Conservation (phyloP, 2,888 invertebrate species). For the Pachycephus smyrnensis region DNA sequence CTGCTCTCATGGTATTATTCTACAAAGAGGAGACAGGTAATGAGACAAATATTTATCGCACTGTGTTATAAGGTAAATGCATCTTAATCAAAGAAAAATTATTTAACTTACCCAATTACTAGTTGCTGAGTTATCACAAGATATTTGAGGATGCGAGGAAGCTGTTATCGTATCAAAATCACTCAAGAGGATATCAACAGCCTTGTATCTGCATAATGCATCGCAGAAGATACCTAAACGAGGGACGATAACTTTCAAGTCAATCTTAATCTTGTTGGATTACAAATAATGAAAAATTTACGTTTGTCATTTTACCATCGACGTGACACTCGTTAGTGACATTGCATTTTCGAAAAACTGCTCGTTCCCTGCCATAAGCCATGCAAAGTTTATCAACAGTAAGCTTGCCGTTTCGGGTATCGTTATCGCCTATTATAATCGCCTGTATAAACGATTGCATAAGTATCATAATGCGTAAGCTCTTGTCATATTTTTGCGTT, state of each 20-base stretch:
- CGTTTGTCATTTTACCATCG: conserved; percentile 50
- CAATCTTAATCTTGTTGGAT: background rate
- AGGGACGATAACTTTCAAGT: background rate
- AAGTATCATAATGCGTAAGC: too few relatives aligned
- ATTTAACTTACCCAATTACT: too few relatives aligned
- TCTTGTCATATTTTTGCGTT: too few relatives aligned
- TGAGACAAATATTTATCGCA: background rate
- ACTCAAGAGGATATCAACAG: conserved; percentile 43
- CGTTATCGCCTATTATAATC: conserved; percentile 60
- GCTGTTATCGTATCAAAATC: conserved; percentile 39
- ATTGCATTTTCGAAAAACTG: conserved; percentile 58
- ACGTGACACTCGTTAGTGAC: conserved; percentile 57
- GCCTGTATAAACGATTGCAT: conserved; percentile 26
- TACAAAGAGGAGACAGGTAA: conserved; percentile 13
- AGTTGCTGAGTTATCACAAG: background rate
- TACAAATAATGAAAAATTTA: background rate
- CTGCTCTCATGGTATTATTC: conserved; percentile 33
- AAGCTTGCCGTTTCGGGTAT: conserved; percentile 48
- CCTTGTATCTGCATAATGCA: conserved; percentile 30
- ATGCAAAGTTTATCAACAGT: conserved; percentile 56
- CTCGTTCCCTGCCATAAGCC: conserved; percentile 58
- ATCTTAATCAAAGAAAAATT: too few relatives aligned
- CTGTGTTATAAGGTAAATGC: background rate
- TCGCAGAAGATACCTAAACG: conserved; percentile 35
- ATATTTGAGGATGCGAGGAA: background rate